Conservation (phyloP, 2,113 vertebrate species). For the Jaculus jaculus region DNA sequence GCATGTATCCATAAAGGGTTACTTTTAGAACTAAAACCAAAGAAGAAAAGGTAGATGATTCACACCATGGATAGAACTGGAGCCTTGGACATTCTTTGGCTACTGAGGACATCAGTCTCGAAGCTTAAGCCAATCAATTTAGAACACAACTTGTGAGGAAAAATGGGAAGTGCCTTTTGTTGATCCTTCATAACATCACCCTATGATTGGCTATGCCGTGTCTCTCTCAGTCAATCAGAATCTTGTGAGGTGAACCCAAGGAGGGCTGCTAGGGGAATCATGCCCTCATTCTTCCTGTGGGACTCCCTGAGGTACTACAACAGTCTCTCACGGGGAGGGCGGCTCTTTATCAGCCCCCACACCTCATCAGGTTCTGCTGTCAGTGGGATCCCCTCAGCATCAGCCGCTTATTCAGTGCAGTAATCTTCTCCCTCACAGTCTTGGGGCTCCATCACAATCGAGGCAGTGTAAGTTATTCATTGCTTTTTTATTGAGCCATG, state of each 20-base stretch:
- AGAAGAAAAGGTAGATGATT: neutral
- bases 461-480: neutral
- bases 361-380: neutral
- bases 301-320: too few relatives aligned
- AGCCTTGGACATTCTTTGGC: neutral
- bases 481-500: neutral
- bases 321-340: too few relatives aligned
- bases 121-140: neutral
- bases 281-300: neutral
- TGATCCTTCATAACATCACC: neutral
- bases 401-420: too few relatives aligned
- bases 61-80: neutral
- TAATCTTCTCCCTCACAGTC: neutral
- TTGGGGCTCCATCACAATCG: neutral
- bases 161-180: too few relatives aligned
- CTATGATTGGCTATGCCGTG: accelerated
- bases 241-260: too few relatives aligned
- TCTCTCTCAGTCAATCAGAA: neutral
- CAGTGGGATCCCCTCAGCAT: neutral
- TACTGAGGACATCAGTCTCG: neutral
- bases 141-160: neutral
- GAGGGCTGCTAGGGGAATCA: neutral
- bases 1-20: too few relatives aligned
- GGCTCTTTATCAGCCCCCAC: too few relatives aligned
- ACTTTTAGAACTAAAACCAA: too few relatives aligned